These are phyloP conservation scores for Parazoanthus swiftii DNA, from an alignment of 92 coral and sea anemone species.

Conservation along the genomic window DNA sequence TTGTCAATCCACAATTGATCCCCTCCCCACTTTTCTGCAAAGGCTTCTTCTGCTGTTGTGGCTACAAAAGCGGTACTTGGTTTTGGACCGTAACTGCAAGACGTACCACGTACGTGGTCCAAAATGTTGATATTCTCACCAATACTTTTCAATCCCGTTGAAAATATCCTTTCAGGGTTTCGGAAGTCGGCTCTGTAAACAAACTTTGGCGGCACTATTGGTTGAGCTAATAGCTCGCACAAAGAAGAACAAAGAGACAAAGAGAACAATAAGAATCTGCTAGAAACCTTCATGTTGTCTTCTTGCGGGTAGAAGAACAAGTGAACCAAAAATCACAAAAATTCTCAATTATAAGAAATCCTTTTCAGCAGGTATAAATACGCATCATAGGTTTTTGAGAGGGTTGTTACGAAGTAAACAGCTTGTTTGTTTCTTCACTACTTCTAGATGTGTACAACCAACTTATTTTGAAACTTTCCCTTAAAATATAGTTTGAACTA, in stretches of 20 bases:
- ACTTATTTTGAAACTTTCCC: too few relatives aligned
- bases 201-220: conserved; percentile 11
- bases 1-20: conserved; percentile 33
- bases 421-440: too few relatives aligned
- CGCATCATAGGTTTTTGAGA: neutral
- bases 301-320: neutral
- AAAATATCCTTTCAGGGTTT: neutral
- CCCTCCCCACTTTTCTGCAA: conserved; percentile 24
- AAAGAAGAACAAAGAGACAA: neutral
- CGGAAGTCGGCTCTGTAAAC: conserved; percentile 32
- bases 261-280: neutral
- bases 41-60: conserved; percentile 17
- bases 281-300: neutral
- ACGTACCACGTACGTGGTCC: conserved; percentile 8
- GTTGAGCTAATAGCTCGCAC: neutral
- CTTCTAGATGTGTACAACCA: too few relatives aligned
- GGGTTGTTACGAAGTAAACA: neutral
- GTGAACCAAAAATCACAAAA: neutral
- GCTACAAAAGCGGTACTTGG: conserved; percentile 41
- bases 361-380: neutral
- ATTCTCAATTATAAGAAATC: neutral
- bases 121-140: conserved; percentile 18
- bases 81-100: conserved; percentile 27
- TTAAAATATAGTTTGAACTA: too few relatives aligned
- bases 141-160: neutral